Conservation (phyloP, 2,888 invertebrate genomes). For the Torymus texanus region DNA sequence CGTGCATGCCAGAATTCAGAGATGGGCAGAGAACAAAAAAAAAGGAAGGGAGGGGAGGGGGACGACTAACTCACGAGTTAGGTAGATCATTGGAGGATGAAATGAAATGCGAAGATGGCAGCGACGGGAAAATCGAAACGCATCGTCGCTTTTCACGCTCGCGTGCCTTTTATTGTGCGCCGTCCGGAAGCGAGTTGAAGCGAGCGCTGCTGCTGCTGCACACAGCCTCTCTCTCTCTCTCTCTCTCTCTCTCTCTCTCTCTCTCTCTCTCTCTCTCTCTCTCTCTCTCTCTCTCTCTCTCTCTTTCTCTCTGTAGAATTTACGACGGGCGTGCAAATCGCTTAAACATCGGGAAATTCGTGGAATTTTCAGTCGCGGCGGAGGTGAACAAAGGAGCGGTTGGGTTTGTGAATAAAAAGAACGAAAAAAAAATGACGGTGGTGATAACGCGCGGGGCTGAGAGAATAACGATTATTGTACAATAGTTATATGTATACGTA, state of each 20-base stretch:
- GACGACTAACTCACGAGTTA: not conserved
- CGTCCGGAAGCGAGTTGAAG: constrained; percentile 6
- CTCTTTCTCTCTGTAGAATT: not conserved
- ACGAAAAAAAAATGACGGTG: not conserved
- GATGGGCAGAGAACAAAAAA: not conserved
- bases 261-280: too few relatives aligned
- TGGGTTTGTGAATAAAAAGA: not conserved
- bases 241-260: too few relatives aligned
- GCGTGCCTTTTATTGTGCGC: constrained; percentile 35
- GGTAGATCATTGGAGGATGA: constrained; percentile 56
- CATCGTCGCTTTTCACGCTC: constrained; percentile 49
- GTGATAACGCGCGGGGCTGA: not conserved
- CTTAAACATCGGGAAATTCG: constrained; percentile 25
- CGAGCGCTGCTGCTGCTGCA: not conserved
- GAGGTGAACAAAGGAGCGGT: not conserved
- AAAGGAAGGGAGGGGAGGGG: not conserved
- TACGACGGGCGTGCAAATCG: not conserved
- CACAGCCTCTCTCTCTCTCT: too few relatives aligned
- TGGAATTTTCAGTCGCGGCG: constrained; percentile 35
- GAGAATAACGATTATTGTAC: constrained; percentile 8
- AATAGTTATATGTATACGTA: too few relatives aligned
- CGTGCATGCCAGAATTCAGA: not conserved
- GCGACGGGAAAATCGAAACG: constrained; percentile 43
- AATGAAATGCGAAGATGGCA: constrained; percentile 56
- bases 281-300: too few relatives aligned